Base-by-base conservation (phyloP, 2,113 vertebrate species). In the Chlorodrepanis virens region DNA sequence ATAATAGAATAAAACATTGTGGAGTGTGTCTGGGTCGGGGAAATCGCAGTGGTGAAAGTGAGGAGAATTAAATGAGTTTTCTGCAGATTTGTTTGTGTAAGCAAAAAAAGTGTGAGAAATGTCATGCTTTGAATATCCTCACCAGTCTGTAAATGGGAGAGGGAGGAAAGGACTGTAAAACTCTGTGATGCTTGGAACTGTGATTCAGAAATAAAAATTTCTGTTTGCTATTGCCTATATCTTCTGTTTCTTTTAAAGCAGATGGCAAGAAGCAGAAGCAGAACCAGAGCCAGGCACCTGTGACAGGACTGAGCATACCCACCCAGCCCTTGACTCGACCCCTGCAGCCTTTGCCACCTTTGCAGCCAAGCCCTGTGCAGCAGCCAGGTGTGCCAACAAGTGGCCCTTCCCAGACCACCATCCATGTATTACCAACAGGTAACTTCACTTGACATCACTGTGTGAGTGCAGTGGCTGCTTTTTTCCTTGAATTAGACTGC, bases 371-470 rank as follows among this genome's bases (percentile, higher is more conserved):
- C 22, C 71, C 97, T 75, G 83, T 83, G 28, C 98, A 98, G 25
- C 97, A 97, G 80, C 44, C 98, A 35, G 97, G 97, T 47, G 96
- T 97, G 70, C 97, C 97, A 54, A 96, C 97, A 31, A 98, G 97
- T 69, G 97, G 98, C 21, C 97, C 98, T 57, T 98, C 98, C 56
- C 98, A 98, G 81, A 96, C 98, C 40, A 96, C 98, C 45, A 97
- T 98, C 92, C 98, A 98, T n/a, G 96, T 98, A 24, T 84, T 98
- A 74, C 98, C 98, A 87, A 94, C 98, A 98, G 98, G 98, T 98
- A 97, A 67, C 42, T 71, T 77, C 22, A 35, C 40, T 67, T 45
- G 37, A 8, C 27, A 16, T 39, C 19, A 4, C 33, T 33, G 14
- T 27, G 14, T 22, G 52, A 79, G 56, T 40, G 42, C 64, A 64